Conservation (phyloP, 2,888 invertebrate species). For the Acanthosepion pharaonis region DNA sequence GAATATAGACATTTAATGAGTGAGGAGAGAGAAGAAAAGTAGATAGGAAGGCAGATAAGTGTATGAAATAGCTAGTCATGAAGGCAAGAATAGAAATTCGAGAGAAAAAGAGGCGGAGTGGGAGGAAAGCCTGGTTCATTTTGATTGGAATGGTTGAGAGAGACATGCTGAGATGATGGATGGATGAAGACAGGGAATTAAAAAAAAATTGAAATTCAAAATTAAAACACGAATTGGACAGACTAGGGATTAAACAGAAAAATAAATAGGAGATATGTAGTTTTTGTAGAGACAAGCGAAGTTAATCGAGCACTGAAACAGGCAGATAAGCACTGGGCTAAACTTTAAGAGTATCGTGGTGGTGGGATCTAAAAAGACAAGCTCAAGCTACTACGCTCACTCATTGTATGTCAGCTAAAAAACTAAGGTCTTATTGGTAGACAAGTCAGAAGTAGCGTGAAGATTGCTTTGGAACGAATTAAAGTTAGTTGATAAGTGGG, state of each 20-base stretch:
- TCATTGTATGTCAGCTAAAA: neutral
- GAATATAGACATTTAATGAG: neutral
- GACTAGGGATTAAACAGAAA: neutral
- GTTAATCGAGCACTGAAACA: neutral
- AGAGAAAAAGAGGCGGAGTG: neutral
- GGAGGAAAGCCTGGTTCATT: neutral
- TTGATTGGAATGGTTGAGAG: neutral
- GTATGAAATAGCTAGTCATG: neutral
- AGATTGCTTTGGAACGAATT: neutral
- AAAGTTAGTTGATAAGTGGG: neutral
- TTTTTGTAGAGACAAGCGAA: neutral
- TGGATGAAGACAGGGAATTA: neutral
- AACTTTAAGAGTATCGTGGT: neutral
- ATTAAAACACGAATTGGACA: neutral
- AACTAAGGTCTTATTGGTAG: neutral
- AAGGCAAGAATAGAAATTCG: neutral
- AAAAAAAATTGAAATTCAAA: neutral
- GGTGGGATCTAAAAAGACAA: neutral
- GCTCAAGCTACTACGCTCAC: neutral
- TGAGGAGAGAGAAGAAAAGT: neutral
- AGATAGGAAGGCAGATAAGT: neutral
- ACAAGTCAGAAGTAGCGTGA: neutral
- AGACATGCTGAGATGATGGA: slow-evolving; percentile 8
- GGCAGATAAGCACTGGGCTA: neutral
- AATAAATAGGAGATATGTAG: neutral